These are phyloP conservation scores for Hyperoodon ampullatus DNA, from an alignment of 2,113 vertebrate species.

Conservation along the genomic window DNA sequence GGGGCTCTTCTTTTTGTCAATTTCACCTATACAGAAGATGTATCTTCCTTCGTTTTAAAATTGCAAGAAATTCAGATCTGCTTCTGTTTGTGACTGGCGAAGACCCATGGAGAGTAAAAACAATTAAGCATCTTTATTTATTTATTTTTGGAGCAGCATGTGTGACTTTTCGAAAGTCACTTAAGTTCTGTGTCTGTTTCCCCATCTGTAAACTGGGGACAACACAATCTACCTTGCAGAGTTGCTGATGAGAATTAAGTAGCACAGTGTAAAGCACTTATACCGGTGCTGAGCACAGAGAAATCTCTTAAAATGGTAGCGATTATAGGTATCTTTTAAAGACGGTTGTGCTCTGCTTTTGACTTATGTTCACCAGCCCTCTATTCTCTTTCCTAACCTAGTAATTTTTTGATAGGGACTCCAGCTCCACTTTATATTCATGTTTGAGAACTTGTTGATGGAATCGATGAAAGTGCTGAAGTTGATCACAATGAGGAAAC, in stretches of 20 bases:
- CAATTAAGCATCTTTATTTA: no score
- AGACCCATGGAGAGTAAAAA: neutral
- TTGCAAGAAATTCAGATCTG: neutral
- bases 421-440: conserved; percentile 73
- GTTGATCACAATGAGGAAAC: conserved; percentile 61
- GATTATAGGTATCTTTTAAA: neutral
- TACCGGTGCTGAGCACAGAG: neutral
- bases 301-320: neutral
- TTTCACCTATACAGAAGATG: no score
- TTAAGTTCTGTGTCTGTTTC: neutral
- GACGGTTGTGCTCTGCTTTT: neutral
- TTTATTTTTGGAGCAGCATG: neutral
- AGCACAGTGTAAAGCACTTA: neutral
- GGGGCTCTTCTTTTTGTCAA: neutral
- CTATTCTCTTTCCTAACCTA: neutral
- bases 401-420: conserved; percentile 72
- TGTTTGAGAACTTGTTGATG: conserved; percentile 70
- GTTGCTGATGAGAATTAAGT: neutral
- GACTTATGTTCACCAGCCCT: neutral
- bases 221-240: rapidly evolving
- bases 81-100: neutral
- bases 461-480: conserved; percentile 69
- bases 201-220: neutral
- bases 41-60: neutral
- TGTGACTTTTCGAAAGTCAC: neutral